phyloP scores from a whole-genome alignment of 2,797 vertebrate genomes.

The Mionectes olivaceus region DNA sequence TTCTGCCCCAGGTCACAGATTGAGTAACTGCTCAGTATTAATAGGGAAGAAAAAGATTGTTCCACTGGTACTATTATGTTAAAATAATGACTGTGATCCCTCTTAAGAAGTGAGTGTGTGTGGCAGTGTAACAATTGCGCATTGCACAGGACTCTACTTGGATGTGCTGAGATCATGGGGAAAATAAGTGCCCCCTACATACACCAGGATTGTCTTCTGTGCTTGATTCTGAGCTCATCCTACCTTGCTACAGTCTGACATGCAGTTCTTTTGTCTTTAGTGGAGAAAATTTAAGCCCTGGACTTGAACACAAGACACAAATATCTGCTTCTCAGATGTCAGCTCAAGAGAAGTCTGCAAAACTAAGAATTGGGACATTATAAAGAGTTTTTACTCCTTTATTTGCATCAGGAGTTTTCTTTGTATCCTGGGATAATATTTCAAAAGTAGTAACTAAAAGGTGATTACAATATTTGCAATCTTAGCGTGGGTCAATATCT shows the following conservation, averaged over 20 bases:
- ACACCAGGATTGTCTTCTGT: fast-evolving
- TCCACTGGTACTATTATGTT: background rate
- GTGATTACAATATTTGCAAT: background rate
- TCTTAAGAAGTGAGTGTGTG: background rate
- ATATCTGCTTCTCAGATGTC: background rate
- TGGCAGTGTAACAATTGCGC: background rate
- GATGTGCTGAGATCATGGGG: background rate
- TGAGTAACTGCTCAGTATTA: background rate
- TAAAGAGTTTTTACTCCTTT: background rate
- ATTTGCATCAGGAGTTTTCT: background rate
- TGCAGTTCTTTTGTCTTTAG: background rate
- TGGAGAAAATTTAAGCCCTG: background rate
- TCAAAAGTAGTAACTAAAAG: background rate
- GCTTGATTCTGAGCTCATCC: background rate
- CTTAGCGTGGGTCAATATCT: background rate
- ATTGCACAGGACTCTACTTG: background rate
- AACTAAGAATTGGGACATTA: background rate
- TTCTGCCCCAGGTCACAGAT: background rate
- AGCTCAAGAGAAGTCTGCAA: background rate
- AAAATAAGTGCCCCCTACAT: background rate
- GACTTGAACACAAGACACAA: background rate
- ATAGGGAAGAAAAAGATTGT: background rate
- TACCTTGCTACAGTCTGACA: background rate
- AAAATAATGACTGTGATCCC: background rate
- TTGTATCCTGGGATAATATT: background rate